Percentiles rank a stretch among this genome's conserved stretches.
phyloP scores from a whole-genome alignment of 2,797 vertebrate species.

The Diplodus puntazzo region DNA sequence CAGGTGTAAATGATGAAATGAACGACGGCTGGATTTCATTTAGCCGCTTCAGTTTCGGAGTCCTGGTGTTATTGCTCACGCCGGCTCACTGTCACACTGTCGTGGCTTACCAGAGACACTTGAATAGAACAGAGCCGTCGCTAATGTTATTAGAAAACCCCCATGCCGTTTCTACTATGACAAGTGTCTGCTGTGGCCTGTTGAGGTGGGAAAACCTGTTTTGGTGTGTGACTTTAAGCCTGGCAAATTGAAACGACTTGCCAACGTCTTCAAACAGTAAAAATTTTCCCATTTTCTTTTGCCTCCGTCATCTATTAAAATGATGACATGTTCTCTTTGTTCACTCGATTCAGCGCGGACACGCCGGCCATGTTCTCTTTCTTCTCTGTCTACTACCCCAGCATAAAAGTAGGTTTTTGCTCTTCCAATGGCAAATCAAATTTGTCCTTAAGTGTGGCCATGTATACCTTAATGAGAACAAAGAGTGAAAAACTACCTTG shows the following conservation, averaged over 20 bases:
- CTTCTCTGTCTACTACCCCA: not conserved
- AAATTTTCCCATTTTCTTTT: not conserved
- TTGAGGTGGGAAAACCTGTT: not conserved
- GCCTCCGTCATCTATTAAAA: not conserved
- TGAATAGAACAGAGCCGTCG: not conserved
- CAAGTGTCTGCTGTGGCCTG: not conserved
- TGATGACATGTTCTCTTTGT: not conserved
- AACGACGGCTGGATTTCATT: not conserved
- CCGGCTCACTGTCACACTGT: not conserved
- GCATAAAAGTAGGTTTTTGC: not conserved
- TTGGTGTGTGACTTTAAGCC: not conserved
- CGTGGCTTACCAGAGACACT: not conserved
- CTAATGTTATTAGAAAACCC: not conserved
- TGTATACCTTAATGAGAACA: not conserved
- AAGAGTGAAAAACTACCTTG: not conserved
- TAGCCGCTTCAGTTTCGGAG: not conserved
- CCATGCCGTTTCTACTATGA: not conserved
- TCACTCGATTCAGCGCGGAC: not conserved
- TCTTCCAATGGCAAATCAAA: not conserved
- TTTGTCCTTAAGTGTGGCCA: not conserved
- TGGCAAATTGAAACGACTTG: not conserved
- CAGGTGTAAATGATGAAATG: conserved; percentile 9
- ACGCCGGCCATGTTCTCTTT: not conserved
- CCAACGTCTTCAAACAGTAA: conserved; percentile 7
- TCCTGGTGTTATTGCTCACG: no score